Base-by-base conservation (phyloP, 2,888 invertebrate genomes). In the Temnothorax rugatulus region DNA sequence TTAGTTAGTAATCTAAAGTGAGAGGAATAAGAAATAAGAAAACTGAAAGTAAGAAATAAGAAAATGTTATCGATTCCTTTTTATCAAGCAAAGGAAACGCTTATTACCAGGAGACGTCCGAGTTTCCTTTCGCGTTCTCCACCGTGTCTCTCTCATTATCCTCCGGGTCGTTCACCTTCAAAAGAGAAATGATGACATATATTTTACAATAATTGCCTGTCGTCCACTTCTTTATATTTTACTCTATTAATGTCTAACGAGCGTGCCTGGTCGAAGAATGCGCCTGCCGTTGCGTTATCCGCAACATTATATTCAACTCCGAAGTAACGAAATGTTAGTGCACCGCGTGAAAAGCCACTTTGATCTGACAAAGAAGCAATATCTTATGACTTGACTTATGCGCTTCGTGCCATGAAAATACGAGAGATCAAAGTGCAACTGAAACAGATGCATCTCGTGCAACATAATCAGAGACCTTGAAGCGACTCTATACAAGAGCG, bases 151-250 rank as follows among this genome's bases (percentile, higher is more conserved):
- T 89, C 52, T 90, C 91, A 88, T 91, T 89, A 79, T 89, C 92
- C 87, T 94, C 94, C 44, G 94, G 94, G 87, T 94, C 94, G 83
- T 93, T 94, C 64, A 94, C 94, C 94, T 94, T 82, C 44, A 85
- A 82, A 76, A 83, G 71, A 87, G 64, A 41, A 79, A 47, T 82
- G 61, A 71, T 64, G 34, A 47, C 41, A 50, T 54, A 41, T 54
- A 54, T 54, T 29, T 41, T 21, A 77, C 54, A 44, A 34, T n/a
- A 34, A 63, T 54, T 52, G 4, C 25, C 41, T 29, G 18, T 38
- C 34, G 21, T 13, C 52, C 8, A 13, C 41, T 52, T 25, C 25
- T 25, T 54, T 18, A 41, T 8, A 4, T 34, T 47, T 63, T 25
- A 64, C 8, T 18, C 25, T 13, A 52, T 41, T 64, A n/a, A 54